Percentiles rank a stretch among this genome's conserved stretches.
Evolutionary conservation across 2,797 vertebrate species (phyloP).

Genomic region (Smutsia gigantea): DNA sequence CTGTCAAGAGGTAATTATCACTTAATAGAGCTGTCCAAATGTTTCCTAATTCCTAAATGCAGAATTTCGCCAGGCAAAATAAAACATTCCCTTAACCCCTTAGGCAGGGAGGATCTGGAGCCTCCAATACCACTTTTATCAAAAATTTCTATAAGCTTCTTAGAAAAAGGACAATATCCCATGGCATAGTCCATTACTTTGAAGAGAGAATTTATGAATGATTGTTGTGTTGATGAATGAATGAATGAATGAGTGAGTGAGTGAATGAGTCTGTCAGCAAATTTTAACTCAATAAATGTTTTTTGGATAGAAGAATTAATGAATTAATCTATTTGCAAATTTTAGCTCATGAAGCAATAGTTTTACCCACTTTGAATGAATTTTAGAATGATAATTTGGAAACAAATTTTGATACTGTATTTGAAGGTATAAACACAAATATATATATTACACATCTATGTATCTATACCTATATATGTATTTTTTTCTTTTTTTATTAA

Average conservation of each 20-base stretch:
- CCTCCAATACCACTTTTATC: not conserved
- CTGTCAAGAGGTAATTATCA: conserved; percentile 66
- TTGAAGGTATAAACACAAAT: not conserved
- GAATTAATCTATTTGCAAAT: not conserved
- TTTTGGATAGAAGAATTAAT: conserved; percentile 12
- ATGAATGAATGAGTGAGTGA: not conserved
- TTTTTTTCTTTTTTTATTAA: not conserved
- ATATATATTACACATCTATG: not conserved
- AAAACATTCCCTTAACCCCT: conserved; percentile 50
- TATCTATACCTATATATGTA: not conserved
- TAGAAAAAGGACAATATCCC: not conserved
- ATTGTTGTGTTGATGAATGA: not conserved
- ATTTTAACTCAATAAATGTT: conserved; percentile 9
- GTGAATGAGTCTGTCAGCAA: not conserved
- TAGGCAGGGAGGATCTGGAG: not conserved
- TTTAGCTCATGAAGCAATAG: not conserved
- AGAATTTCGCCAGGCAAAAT: conserved; percentile 43
- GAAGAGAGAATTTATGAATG: not conserved
- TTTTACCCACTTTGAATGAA: conserved; percentile 2
- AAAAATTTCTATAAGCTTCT: conserved; percentile 8
- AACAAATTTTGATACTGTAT: not conserved
- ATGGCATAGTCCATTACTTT: not conserved
- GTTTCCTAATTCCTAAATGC: conserved; percentile 57
- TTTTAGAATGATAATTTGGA: conserved; percentile 44
- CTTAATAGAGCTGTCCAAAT: conserved; percentile 55